phyloP scores from a whole-genome alignment of 2,797 vertebrate species.

The Anas acuta region DNA sequence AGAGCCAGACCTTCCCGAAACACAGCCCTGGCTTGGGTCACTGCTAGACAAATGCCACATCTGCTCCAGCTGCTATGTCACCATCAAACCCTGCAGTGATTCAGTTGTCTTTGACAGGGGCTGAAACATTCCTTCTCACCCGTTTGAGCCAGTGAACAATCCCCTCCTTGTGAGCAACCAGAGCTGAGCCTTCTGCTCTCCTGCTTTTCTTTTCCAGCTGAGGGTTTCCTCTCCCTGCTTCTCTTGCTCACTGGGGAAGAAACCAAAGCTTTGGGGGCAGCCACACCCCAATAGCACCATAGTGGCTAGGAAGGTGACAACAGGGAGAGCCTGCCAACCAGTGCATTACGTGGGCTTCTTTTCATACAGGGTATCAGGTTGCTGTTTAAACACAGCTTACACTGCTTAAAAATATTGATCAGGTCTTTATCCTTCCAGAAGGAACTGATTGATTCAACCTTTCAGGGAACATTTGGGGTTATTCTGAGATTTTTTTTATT shows the following conservation, averaged over 20 bases:
- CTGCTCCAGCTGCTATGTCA: not conserved
- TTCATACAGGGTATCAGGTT: not conserved
- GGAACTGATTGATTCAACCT: not conserved
- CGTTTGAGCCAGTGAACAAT: not conserved
- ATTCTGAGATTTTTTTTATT: not conserved
- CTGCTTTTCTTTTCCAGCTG: not conserved
- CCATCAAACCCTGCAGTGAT: not conserved
- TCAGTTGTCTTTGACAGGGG: not conserved
- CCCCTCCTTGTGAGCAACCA: not conserved
- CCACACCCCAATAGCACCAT: not conserved
- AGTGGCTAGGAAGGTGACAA: not conserved
- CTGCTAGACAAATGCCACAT: accelerated
- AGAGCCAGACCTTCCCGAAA: not conserved
- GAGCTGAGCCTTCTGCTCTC: not conserved
- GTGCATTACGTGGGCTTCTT: not conserved
- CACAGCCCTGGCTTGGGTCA: too few relatives aligned
- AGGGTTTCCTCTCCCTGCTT: not conserved
- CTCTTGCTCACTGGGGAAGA: not conserved
- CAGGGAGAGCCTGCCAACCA: not conserved
- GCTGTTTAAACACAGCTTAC: not conserved
- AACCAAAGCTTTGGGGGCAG: not conserved
- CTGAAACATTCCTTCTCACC: not conserved
- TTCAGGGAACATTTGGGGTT: not conserved
- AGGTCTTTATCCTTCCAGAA: not conserved
- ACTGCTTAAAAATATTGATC: not conserved